A percentile compares a stretch with the other conserved stretches of the same genome.
Conservation (phyloP, 2,113 vertebrate species). For the Pelmatolapia mariae region DNA sequence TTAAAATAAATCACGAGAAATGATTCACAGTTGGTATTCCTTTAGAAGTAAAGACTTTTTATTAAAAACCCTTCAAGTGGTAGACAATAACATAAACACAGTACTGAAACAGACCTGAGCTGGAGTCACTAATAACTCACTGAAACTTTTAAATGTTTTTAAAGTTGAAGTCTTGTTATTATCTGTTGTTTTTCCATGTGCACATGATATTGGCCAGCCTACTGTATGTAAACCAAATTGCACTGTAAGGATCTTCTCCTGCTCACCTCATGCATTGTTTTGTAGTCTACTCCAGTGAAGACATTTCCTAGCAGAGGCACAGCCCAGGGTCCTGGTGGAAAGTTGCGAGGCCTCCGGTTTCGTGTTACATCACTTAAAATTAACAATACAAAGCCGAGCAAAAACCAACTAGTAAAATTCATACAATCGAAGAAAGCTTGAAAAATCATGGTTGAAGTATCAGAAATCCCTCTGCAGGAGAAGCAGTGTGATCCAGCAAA, state of each 20-base stretch:
- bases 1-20: not conserved
- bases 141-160: not conserved
- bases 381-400: not conserved
- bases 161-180: not conserved
- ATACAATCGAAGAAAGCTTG: not conserved
- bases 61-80: not conserved
- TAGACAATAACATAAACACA: not conserved
- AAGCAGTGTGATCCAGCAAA: not conserved
- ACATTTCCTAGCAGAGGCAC: not conserved
- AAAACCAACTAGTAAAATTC: not conserved
- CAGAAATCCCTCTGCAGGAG: not conserved
- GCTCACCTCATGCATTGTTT: not conserved
- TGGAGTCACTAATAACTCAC: not conserved
- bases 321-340: not conserved
- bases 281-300: not conserved
- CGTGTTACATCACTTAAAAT: not conserved
- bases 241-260: not conserved
- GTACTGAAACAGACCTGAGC: not conserved
- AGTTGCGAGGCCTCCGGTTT: not conserved
- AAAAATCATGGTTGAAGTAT: not conserved
- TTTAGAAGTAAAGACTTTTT: not conserved
- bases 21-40: not conserved
- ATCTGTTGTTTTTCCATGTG: fast-evolving
- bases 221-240: fast-evolving
- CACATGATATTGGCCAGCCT: fast-evolving